These are phyloP conservation scores for Serrognathus titanus DNA, from an alignment of 2,888 invertebrate genomes.

Conservation along the genomic window DNA sequence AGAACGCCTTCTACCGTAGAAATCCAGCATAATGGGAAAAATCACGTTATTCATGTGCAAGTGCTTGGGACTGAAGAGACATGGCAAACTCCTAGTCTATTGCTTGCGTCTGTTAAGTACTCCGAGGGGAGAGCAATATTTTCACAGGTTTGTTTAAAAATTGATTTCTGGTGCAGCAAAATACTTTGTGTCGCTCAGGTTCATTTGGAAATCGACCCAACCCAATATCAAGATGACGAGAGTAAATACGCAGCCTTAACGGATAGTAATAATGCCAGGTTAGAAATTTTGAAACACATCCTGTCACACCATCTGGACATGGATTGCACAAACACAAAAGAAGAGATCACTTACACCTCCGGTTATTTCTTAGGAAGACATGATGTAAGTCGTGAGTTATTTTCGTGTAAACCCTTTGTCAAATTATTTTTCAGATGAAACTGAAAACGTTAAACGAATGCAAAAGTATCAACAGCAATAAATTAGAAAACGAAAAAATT, in stretches of 20 bases:
- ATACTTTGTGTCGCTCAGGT: slow-evolving; percentile 53
- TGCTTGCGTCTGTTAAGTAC: slow-evolving; percentile 64
- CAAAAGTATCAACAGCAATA: slow-evolving; percentile 45
- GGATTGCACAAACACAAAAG: slow-evolving; percentile 51
- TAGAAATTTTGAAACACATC: slow-evolving; percentile 76
- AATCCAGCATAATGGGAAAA: slow-evolving; percentile 52
- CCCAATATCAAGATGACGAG: slow-evolving; percentile 62
- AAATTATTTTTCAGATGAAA: slow-evolving; percentile 57
- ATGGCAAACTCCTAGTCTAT: slow-evolving; percentile 80
- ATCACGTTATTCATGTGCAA: slow-evolving; percentile 70
- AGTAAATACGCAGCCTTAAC: slow-evolving; percentile 56
- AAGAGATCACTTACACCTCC: slow-evolving; percentile 53
- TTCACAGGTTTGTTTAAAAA: slow-evolving; percentile 59
- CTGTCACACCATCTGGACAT: slow-evolving; percentile 67
- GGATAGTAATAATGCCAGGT: slow-evolving; percentile 65
- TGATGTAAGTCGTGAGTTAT: slow-evolving; percentile 57
- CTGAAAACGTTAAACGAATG: slow-evolving; percentile 62
- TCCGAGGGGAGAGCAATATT: slow-evolving; percentile 74
- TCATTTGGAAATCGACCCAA: slow-evolving; percentile 76
- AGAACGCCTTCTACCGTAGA: slow-evolving; percentile 46
- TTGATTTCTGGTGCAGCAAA: neutral
- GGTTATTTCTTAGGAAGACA: slow-evolving; percentile 79
- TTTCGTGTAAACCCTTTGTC: neutral
- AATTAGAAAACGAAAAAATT: slow-evolving; percentile 57
- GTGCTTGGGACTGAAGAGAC: slow-evolving; percentile 81